Percentiles rank a stretch among this genome's conserved stretches.
Conservation (phyloP, 2,113 vertebrate genomes). For the Thamnaconus septentrionalis region DNA sequence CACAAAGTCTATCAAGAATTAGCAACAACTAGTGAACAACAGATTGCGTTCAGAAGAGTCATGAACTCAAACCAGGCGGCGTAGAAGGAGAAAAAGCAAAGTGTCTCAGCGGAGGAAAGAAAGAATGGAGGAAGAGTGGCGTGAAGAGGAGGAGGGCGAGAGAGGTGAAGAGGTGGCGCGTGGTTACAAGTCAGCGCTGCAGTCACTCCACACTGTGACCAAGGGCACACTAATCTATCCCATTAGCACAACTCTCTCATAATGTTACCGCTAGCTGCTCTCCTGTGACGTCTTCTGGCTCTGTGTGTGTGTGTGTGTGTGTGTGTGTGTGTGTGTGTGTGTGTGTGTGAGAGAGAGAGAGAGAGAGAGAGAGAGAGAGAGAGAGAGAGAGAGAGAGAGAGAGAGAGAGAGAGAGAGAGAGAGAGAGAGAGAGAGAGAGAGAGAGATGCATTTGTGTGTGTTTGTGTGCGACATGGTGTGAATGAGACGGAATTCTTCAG, state of each 20-base stretch:
- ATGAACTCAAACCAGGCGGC: no score
- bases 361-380: no score
- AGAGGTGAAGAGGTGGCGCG: slow-evolving; percentile 25
- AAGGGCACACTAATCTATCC: slow-evolving; percentile 99
- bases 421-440: no score
- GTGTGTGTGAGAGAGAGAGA: background rate
- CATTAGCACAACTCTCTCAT: slow-evolving; percentile 98
- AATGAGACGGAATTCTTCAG: slow-evolving; percentile 25
- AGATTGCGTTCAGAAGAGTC: no score
- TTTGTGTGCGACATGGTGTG: slow-evolving; percentile 19
- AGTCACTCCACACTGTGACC: slow-evolving; percentile 87
- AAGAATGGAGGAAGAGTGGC: slow-evolving; percentile 17
- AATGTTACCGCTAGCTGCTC: slow-evolving; percentile 97
- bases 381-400: background rate
- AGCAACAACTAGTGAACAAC: no score
- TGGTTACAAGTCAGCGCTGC: slow-evolving; percentile 83
- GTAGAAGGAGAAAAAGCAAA: slow-evolving; percentile 3
- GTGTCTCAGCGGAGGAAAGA: slow-evolving; percentile 53
- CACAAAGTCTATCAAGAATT: no score
- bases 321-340: slow-evolving; percentile 2
- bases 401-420: no score
- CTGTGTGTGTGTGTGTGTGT: slow-evolving; percentile 26
- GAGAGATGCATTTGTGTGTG: background rate
- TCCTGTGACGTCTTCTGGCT: slow-evolving; percentile 80
- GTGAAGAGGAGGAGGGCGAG: slow-evolving; percentile 11